Conservation (phyloP, 2,888 invertebrate species). For the Diplolepis rosae region DNA sequence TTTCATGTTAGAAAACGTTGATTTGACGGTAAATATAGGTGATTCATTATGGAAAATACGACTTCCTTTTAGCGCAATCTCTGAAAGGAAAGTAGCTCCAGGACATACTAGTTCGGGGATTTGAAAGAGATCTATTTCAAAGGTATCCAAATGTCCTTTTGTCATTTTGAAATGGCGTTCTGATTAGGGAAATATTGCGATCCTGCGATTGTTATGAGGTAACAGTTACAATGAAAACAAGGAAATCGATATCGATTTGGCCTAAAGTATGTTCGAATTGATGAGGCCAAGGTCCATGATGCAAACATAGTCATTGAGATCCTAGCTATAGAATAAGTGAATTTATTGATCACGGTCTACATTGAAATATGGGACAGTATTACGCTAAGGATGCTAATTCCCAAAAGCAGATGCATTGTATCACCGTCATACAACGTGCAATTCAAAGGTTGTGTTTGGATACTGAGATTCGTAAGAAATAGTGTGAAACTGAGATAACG, state of each 20-base stretch:
- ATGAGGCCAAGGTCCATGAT: conserved; percentile 59
- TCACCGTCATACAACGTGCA: background rate
- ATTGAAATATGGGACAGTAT: conserved; percentile 53
- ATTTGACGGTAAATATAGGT: background rate
- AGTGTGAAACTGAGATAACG: background rate
- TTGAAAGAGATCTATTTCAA: background rate
- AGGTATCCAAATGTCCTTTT: conserved; percentile 10
- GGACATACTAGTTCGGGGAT: background rate
- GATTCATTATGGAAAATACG: background rate
- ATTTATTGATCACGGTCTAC: conserved; percentile 60
- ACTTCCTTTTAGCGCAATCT: background rate
- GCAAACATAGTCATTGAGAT: conserved; percentile 62
- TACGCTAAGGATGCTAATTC: conserved; percentile 57
- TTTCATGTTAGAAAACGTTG: too few species aligned
- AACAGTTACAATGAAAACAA: conserved; percentile 52
- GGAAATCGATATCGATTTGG: conserved; percentile 58
- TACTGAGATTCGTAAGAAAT: background rate
- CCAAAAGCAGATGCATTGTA: conserved; percentile 52
- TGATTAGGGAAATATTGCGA: conserved; percentile 21
- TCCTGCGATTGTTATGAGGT: background rate
- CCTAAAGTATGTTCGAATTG: conserved; percentile 49
- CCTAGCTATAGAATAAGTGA: conserved; percentile 57
- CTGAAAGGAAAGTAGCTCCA: background rate
- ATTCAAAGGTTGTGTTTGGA: background rate
- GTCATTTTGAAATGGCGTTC: background rate